Evolutionary conservation across 2,113 vertebrate species (phyloP).

Genomic region (Pangasianodon gigas): DNA sequence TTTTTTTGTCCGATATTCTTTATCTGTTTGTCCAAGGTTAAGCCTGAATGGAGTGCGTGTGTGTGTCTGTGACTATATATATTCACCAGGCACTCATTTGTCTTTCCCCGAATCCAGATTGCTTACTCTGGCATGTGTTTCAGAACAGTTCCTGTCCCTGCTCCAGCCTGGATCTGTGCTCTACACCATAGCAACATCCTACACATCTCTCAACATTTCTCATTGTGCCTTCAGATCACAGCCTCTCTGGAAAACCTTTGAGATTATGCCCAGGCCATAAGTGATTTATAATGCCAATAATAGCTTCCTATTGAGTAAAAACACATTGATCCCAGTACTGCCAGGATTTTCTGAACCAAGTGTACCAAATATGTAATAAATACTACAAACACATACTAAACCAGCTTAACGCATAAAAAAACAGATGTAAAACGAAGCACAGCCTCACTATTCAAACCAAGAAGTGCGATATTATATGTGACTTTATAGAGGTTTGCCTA

Average conservation of each 20-base stretch:
- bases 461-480: background rate
- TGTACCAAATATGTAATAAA: background rate
- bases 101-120: constrained; percentile 57
- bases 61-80: constrained; percentile 51
- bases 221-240: background rate
- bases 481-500: background rate
- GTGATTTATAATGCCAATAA: background rate
- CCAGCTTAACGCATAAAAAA: background rate
- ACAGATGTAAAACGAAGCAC: background rate
- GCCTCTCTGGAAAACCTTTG: background rate
- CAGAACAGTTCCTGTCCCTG: background rate
- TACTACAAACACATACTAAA: background rate
- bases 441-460: background rate
- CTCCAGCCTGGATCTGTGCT: background rate
- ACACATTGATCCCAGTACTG: background rate
- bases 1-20: constrained; percentile 13
- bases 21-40: constrained; percentile 38
- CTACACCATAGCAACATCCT: constrained; percentile 19
- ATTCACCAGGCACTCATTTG: constrained; percentile 57
- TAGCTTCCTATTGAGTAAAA: background rate
- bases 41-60: constrained; percentile 22
- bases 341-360: background rate
- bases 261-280: constrained; percentile 10
- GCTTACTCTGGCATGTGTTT: constrained; percentile 49
- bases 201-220: constrained; percentile 23